These are phyloP conservation scores for Ridgeia piscesae DNA, from an alignment of 1,140 invertebrate species.

Conservation along the genomic window DNA sequence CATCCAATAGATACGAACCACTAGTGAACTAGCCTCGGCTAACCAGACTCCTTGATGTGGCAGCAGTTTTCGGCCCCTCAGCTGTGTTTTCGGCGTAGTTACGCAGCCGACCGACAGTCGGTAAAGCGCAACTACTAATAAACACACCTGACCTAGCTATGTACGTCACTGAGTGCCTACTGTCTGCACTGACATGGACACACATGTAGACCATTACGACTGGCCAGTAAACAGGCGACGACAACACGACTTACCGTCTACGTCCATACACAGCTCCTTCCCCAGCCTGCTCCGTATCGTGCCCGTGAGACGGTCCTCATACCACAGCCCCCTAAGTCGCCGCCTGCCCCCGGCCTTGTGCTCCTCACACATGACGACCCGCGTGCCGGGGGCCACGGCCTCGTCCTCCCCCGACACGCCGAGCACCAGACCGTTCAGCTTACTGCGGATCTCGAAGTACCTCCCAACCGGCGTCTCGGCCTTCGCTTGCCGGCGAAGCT, in stretches of 20 bases:
- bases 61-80: no score
- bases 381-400: background rate
- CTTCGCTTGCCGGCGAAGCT: background rate
- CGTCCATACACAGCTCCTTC: constrained; percentile 17
- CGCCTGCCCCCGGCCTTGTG: constrained; percentile 16
- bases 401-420: background rate
- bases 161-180: background rate
- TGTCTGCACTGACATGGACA: background rate
- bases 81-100: no score
- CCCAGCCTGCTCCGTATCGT: constrained; percentile 22
- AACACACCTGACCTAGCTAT: no score
- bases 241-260: constrained; percentile 17
- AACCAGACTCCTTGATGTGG: no score
- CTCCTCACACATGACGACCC: background rate
- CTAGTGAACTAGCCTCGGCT: no score
- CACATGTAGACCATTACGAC: background rate
- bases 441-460: constrained; percentile 25
- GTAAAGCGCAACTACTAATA: no score
- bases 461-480: constrained; percentile 11
- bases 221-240: background rate
- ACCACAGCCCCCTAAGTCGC: constrained; percentile 24
- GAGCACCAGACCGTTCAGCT: constrained; percentile 14
- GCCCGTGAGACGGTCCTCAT: background rate
- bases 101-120: no score
- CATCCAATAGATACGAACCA: no score